These are phyloP conservation scores for Heterodera schachtii DNA, from an alignment of 1,140 invertebrate genomes.

Conservation along the genomic window DNA sequence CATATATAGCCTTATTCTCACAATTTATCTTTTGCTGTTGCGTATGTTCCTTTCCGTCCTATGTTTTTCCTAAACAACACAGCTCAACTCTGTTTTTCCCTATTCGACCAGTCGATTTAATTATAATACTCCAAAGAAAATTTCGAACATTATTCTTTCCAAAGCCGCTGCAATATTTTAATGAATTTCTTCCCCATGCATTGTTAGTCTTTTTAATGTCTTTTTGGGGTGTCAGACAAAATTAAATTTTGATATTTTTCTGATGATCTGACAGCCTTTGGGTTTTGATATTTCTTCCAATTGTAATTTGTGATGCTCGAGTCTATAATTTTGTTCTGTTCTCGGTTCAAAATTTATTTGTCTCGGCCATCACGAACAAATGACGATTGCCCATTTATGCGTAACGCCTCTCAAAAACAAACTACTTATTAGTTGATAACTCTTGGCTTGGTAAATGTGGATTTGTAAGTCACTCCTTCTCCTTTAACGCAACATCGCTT, in stretches of 20 bases:
- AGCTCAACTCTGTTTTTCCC: background rate
- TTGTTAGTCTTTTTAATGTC: background rate
- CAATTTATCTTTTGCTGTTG: background rate
- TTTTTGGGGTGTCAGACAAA: background rate
- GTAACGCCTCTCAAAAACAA: background rate
- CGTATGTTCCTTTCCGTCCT: background rate
- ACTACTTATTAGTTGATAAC: background rate
- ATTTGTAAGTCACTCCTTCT: too few relatives aligned
- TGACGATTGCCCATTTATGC: background rate
- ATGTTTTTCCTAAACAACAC: background rate
- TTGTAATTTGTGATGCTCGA: background rate
- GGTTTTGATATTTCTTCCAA: background rate
- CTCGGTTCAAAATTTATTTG: background rate
- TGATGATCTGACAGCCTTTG: background rate
- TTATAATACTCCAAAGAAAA: too few relatives aligned
- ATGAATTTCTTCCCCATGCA: background rate
- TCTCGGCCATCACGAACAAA: background rate
- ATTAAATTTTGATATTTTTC: too few relatives aligned
- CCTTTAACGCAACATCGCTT: background rate
- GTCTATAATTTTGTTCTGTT: background rate
- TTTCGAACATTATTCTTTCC: background rate
- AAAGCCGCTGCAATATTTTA: background rate
- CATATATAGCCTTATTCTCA: background rate
- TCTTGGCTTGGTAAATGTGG: background rate
- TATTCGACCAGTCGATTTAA: background rate